Conservation (phyloP, 1,140 invertebrate genomes). For the Drosophila leontia region DNA sequence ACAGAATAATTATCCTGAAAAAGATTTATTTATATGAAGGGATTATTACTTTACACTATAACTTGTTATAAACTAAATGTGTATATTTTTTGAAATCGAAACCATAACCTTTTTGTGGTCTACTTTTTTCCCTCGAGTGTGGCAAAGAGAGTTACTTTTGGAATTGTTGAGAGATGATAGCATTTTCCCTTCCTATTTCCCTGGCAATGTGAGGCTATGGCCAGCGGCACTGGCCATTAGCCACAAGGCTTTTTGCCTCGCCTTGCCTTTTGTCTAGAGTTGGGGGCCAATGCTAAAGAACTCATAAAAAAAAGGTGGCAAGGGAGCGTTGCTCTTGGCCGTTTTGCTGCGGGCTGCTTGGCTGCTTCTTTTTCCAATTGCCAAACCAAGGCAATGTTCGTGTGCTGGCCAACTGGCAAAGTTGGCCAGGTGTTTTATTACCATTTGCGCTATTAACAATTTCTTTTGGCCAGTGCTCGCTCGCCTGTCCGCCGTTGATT, state of each 20-base stretch:
- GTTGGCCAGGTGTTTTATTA: slow-evolving; percentile 79
- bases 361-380: slow-evolving; percentile 37
- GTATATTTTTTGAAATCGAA: background rate
- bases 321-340: slow-evolving; percentile 27
- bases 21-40: too few relatives aligned
- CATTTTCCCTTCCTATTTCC: slow-evolving; percentile 22
- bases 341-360: slow-evolving; percentile 25
- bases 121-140: background rate
- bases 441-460: slow-evolving; percentile 76
- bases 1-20: too few relatives aligned
- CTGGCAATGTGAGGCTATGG: slow-evolving; percentile 10
- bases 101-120: background rate
- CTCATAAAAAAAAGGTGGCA: slow-evolving; percentile 61
- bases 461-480: slow-evolving; percentile 65
- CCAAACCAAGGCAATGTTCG: slow-evolving; percentile 62
- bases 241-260: slow-evolving; percentile 55
- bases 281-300: slow-evolving; percentile 69
- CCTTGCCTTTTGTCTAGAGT: slow-evolving; percentile 34
- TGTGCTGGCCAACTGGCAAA: slow-evolving; percentile 51
- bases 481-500: background rate
- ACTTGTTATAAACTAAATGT: background rate
- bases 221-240: slow-evolving; percentile 46
- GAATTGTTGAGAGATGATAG: slow-evolving; percentile 51
- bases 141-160: slow-evolving; percentile 35
- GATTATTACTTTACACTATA: too few relatives aligned